Evolutionary conservation across 2,797 vertebrate species (phyloP).

Genomic region (Bufotes viridis): DNA sequence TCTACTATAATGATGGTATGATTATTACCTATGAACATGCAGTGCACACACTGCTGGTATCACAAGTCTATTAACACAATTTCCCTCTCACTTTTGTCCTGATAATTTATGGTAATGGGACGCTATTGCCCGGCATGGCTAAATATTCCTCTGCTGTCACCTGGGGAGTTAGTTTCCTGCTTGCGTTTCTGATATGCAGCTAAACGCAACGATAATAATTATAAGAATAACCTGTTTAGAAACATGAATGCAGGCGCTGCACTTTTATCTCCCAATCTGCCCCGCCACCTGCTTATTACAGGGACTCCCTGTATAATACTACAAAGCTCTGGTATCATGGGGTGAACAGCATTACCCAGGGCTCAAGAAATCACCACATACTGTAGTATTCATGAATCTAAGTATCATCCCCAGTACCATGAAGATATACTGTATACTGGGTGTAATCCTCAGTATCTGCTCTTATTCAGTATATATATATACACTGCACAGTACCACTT

Average conservation of each 20-base stretch:
- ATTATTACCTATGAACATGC: background rate
- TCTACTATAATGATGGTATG: background rate
- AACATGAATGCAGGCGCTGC: background rate
- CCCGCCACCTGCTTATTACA: background rate
- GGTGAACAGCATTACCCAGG: too few relatives aligned
- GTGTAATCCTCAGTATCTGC: too few relatives aligned
- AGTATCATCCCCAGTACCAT: too few relatives aligned
- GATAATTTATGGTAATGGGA: conserved; percentile 42
- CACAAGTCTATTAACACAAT: background rate
- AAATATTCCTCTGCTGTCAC: background rate
- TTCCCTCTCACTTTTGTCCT: conserved; percentile 19
- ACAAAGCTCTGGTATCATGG: too few relatives aligned
- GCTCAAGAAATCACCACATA: too few relatives aligned
- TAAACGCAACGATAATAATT: background rate
- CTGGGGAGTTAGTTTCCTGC: background rate
- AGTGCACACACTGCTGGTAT: background rate
- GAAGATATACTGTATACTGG: too few relatives aligned
- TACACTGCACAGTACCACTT: too few relatives aligned
- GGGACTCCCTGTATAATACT: background rate
- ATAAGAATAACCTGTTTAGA: background rate
- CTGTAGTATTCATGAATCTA: too few relatives aligned
- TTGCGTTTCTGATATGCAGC: background rate
- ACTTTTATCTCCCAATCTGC: background rate
- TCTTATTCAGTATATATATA: too few relatives aligned
- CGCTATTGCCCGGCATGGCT: background rate